Base-by-base conservation (phyloP, 1,140 invertebrate genomes). In the Antheraea pernyi region DNA sequence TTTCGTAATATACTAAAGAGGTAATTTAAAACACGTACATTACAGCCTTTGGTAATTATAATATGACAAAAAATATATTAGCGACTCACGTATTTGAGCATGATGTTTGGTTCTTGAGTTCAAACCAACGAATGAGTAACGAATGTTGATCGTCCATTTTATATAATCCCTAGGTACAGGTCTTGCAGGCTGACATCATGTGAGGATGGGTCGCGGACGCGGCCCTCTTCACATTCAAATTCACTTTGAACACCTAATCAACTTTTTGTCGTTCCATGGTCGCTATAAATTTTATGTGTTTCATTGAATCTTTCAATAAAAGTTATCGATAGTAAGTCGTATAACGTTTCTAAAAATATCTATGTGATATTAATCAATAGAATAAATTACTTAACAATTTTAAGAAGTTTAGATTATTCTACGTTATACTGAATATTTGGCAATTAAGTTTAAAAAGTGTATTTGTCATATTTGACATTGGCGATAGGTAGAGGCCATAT, bases 41-140 rank as follows among this genome's bases (percentile, higher is more conserved):
- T 19, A 65, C 11, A 67, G 30, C 48, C 30, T 67, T 48, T 53
- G 30, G 11, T n/a, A 18, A 69, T 59, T 70, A 69, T 70, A 69
- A 70, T 48, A 67, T 75, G 69, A 37, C 69, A 71, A 63, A 76
- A n/a, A 77, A 81, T 74, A 76, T 66, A 68, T 67, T 58, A 69
- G 66, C 30, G 64, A 91, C 89, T 91, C 79, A 91, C 89, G 89
- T 91, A 90, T 91, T 89, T 91, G 61, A 91, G 80, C 89, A 91
- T 91, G 83, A 67, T 89, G 86, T 74, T 87, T 78, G 77, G 88
- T 87, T 86, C 77, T 79, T 85, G 89, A 87, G 86, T 83, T 86
- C 86, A 88, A 84, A 85, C 82, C 88, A 90, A 90, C 89, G 89
- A 91, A 91, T 91, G 88, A 90, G 78, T 89, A 86, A 84, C 81